phyloP scores from a whole-genome alignment of 2,113 vertebrate genomes.

The Mormoops blainvillei region DNA sequence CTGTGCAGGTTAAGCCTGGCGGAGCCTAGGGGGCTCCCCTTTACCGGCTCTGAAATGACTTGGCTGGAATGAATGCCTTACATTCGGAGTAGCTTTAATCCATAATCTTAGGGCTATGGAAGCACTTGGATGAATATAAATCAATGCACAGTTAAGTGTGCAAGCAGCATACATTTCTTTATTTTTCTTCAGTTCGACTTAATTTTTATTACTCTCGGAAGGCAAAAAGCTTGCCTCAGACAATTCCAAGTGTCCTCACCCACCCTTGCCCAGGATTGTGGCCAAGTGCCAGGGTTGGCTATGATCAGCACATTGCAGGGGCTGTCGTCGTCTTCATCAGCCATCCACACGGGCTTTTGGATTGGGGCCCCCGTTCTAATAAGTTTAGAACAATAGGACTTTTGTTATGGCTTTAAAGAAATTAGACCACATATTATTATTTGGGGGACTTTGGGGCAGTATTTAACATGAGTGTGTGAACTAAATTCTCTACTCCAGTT shows the following conservation, averaged over 20 bases:
- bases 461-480: neutral
- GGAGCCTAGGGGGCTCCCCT: fast-evolving
- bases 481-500: neutral
- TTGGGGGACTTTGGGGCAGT: neutral
- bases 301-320: neutral
- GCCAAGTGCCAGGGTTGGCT: neutral
- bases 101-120: neutral
- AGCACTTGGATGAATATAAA: neutral
- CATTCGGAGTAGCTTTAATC: neutral
- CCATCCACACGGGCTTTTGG: neutral
- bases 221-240: neutral
- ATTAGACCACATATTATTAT: neutral
- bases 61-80: neutral
- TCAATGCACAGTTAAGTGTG: neutral
- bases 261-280: neutral
- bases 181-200: slow-evolving; percentile 21
- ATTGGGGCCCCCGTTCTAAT: neutral
- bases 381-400: neutral
- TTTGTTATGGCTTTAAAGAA: neutral
- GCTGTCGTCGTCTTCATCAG: neutral
- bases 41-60: neutral
- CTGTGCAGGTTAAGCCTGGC: neutral
- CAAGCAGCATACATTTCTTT: neutral
- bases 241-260: neutral
- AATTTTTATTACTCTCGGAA: neutral